These are phyloP conservation scores for Drosophila orena DNA, from an alignment of 1,140 invertebrate genomes.

Conservation along the genomic window DNA sequence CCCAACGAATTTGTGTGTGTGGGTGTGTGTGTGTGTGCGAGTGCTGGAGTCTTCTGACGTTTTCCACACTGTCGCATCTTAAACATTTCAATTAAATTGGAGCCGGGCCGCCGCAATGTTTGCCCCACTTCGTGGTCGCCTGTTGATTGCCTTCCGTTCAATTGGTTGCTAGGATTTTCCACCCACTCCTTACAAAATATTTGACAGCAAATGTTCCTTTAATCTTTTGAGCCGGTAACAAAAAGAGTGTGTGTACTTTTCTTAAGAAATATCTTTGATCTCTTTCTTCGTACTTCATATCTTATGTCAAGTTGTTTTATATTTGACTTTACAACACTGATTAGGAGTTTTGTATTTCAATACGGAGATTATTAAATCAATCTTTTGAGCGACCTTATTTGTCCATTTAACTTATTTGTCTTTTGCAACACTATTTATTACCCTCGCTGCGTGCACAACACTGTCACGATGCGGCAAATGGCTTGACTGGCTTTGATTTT, in stretches of 20 bases:
- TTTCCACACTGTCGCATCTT: slow-evolving; percentile 68
- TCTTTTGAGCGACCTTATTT: too few relatives aligned
- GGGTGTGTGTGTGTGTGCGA: background rate
- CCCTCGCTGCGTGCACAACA: slow-evolving; percentile 15
- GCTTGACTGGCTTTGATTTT: slow-evolving; percentile 18
- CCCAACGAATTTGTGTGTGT: background rate
- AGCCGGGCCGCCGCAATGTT: slow-evolving; percentile 20
- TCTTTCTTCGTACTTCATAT: background rate
- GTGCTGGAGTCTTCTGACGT: slow-evolving; percentile 31
- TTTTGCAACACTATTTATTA: slow-evolving; percentile 23
- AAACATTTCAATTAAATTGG: slow-evolving; percentile 73
- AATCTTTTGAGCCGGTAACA: slow-evolving; percentile 38
- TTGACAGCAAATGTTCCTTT: slow-evolving; percentile 9
- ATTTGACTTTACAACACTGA: background rate
- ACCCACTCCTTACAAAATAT: background rate
- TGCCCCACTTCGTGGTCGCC: slow-evolving; percentile 34
- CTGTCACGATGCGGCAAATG: slow-evolving; percentile 12
- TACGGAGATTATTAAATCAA: too few relatives aligned
- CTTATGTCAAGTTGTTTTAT: background rate
- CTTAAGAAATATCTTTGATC: background rate
- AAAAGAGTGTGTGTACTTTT: background rate
- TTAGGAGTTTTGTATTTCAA: too few relatives aligned
- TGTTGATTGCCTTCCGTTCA: slow-evolving; percentile 60
- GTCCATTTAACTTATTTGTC: slow-evolving; percentile 1
- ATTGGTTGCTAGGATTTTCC: slow-evolving; percentile 37